Percentiles rank a stretch among this genome's conserved stretches.
Conservation (phyloP, 2,797 vertebrate genomes). For the Phoeniculus purpureus region DNA sequence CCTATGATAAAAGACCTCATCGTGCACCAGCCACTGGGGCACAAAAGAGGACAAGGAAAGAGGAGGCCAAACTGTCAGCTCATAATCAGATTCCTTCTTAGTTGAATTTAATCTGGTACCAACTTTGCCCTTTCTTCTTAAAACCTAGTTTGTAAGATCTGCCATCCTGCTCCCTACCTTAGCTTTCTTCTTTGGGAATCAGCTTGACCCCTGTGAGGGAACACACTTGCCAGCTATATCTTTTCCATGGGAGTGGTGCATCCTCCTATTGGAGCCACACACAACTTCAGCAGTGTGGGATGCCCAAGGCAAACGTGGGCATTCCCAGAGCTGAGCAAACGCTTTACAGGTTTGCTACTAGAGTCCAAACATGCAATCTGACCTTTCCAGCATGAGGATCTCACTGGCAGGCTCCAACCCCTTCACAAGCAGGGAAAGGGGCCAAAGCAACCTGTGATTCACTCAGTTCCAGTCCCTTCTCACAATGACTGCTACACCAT, state of each 20-base stretch:
- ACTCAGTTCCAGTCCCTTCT: background rate
- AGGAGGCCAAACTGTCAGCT: background rate
- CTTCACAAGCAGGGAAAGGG: background rate
- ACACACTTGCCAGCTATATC: background rate
- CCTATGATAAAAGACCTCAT: background rate
- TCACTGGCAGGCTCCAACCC: background rate
- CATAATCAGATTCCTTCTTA: background rate
- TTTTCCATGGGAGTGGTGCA: background rate
- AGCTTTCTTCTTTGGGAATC: background rate
- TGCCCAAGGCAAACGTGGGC: background rate
- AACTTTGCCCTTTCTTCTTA: background rate
- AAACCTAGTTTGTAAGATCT: background rate
- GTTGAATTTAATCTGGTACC: background rate
- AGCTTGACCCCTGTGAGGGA: background rate
- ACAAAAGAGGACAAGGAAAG: background rate
- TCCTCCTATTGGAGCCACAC: background rate
- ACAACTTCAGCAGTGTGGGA: fast-evolving
- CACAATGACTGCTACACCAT: background rate
- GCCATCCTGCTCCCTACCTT: background rate
- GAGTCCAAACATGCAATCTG: background rate
- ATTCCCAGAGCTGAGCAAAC: background rate
- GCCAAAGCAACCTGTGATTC: background rate
- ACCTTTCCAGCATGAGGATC: background rate
- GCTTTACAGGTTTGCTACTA: too few species aligned
- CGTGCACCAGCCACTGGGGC: background rate